Conservation (phyloP, 2,888 invertebrate genomes). For the Cartodere bifasciata region DNA sequence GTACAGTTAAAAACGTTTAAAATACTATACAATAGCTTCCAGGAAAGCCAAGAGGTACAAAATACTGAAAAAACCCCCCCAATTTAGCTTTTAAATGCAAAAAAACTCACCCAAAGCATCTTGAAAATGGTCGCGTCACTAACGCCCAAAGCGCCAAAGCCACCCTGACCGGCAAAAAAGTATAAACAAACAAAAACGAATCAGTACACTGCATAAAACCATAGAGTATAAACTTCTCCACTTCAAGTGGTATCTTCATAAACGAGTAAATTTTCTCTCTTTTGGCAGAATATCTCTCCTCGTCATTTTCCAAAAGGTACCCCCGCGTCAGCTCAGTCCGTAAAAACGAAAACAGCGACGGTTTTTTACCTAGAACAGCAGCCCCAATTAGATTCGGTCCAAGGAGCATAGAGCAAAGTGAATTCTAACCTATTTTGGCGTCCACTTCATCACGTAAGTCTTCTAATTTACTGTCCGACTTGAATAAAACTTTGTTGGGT, state of each 20-base stretch:
- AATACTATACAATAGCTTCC: no score
- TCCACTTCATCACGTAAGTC: no score
- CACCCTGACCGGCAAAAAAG: conserved; percentile 90
- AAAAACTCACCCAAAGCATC: conserved; percentile 61
- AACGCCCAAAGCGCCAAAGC: conserved; percentile 75
- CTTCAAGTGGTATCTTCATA: conserved; percentile 85
- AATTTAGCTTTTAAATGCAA: no score
- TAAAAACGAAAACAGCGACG: conserved; percentile 54
- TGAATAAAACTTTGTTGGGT: no score
- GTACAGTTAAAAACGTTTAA: no score
- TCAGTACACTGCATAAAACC: conserved; percentile 95
- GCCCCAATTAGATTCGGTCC: no score
- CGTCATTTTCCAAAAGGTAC: conserved; percentile 89
- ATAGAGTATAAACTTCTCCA: conserved; percentile 86
- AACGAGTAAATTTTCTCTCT: conserved; percentile 95
- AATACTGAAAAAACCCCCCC: no score
- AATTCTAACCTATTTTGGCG: no score
- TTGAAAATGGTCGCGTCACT: conserved; percentile 56
- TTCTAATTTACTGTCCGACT: no score
- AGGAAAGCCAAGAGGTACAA: no score
- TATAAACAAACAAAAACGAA: conserved; percentile 94
- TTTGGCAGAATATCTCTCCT: conserved; percentile 85
- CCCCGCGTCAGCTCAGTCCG: conserved; percentile 82
- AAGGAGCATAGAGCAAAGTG: no score
- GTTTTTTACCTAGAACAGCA: conserved; percentile 24